Percentiles rank a stretch among this genome's conserved stretches.
These are phyloP conservation scores for Chaenodraco wilsoni DNA, from an alignment of 2,797 vertebrate genomes.

Conservation along the genomic window DNA sequence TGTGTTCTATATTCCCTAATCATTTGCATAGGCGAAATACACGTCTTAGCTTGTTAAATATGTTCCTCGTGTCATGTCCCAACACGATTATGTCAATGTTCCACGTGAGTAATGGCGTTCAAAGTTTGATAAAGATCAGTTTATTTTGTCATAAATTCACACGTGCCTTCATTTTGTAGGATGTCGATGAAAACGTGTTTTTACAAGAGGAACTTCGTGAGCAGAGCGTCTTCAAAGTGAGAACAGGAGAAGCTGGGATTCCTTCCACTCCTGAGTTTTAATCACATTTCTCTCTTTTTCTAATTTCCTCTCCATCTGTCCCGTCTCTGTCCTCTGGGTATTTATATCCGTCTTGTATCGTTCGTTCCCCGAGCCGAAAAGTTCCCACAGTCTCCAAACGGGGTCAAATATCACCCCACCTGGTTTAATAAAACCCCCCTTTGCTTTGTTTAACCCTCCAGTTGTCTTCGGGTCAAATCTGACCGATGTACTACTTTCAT, in stretches of 20 bases:
- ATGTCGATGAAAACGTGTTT: neutral
- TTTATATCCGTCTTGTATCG: neutral
- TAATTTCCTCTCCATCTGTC: slow-evolving; percentile 18
- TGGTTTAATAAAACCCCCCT: slow-evolving; percentile 18
- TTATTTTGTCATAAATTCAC: no score
- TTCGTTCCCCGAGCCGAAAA: neutral
- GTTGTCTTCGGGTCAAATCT: no score
- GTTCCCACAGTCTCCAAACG: slow-evolving; percentile 9
- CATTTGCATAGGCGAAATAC: no score
- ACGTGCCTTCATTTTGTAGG: no score
- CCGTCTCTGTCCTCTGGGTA: slow-evolving; percentile 17
- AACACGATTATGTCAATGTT: no score
- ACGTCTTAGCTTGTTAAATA: no score
- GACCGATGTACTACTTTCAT: neutral
- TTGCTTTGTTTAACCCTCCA: neutral
- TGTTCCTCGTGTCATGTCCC: no score
- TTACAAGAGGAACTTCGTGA: neutral
- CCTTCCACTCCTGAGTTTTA: neutral
- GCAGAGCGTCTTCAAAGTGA: neutral
- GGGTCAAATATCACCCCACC: slow-evolving; percentile 24
- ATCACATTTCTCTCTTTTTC: neutral
- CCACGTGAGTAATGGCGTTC: no score
- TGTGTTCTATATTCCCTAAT: no score
- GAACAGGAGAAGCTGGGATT: neutral
- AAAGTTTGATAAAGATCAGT: no score